Conservation (phyloP, 2,797 vertebrate species). For the Sebastes trivittatus region DNA sequence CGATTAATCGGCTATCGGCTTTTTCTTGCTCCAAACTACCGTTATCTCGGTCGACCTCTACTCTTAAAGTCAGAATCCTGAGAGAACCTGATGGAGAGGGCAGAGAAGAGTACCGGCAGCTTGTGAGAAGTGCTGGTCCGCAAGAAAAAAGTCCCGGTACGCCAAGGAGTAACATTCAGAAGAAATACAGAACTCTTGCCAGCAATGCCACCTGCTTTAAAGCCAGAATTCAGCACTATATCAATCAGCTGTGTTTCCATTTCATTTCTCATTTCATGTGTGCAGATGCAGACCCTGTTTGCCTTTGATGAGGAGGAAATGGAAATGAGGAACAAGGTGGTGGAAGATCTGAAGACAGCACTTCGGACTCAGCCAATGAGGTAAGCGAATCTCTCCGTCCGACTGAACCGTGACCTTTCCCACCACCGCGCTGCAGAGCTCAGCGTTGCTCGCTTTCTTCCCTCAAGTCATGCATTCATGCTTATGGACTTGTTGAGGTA, state of each 20-base stretch:
- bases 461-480: not conserved
- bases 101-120: fast-evolving
- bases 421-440: not conserved
- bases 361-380: slow-evolving; percentile 98
- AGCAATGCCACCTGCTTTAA: not conserved
- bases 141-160: too few relatives aligned
- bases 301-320: slow-evolving; percentile 96
- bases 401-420: not conserved
- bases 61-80: too few relatives aligned
- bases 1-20: too few relatives aligned
- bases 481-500: not conserved
- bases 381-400: slow-evolving; percentile 64
- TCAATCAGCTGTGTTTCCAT: not conserved
- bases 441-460: not conserved
- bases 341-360: slow-evolving; percentile 97
- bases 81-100: too few relatives aligned
- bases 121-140: too few relatives aligned
- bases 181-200: not conserved
- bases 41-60: not conserved
- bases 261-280: not conserved
- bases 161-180: too few relatives aligned
- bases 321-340: slow-evolving; percentile 95
- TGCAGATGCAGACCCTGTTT: slow-evolving; percentile 96
- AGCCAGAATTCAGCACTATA: not conserved
- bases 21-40: too few relatives aligned